phyloP scores from a whole-genome alignment of 2,113 vertebrate species.

The Hemiprocne comata region DNA sequence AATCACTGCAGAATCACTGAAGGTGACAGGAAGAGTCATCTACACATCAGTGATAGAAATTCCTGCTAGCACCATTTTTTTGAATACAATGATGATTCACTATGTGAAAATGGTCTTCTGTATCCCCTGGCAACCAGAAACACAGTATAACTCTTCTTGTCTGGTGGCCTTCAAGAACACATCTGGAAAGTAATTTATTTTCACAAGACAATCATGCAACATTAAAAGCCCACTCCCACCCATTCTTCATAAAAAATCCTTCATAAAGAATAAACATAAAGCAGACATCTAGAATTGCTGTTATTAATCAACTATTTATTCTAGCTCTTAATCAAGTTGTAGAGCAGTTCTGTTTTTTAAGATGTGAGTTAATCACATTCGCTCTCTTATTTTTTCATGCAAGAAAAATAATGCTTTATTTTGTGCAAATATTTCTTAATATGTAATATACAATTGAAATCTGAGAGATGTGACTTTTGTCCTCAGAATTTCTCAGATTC shows the following conservation, averaged over 20 bases:
- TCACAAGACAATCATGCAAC: background rate
- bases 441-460: background rate
- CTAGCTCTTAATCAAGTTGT: background rate
- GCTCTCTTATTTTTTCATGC: background rate
- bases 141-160: conserved; percentile 61
- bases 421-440: background rate
- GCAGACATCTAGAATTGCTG: background rate
- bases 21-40: background rate
- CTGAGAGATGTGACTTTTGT: background rate
- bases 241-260: background rate
- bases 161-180: conserved; percentile 41
- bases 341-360: background rate
- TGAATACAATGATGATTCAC: conserved; percentile 7
- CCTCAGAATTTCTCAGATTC: background rate
- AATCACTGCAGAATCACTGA: background rate
- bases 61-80: conserved; percentile 19
- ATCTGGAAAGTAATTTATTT: conserved; percentile 54
- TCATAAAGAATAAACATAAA: conserved; percentile 25
- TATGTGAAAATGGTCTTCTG: conserved; percentile 33
- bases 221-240: background rate
- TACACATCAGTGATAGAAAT: background rate
- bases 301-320: background rate
- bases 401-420: background rate
- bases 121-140: conserved; percentile 67
- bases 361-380: too few species aligned